A percentile compares a stretch with the other conserved stretches of the same genome.
Evolutionary conservation across 2,113 vertebrate genomes (phyloP).

Genomic region (Pontoporia blainvillei): DNA sequence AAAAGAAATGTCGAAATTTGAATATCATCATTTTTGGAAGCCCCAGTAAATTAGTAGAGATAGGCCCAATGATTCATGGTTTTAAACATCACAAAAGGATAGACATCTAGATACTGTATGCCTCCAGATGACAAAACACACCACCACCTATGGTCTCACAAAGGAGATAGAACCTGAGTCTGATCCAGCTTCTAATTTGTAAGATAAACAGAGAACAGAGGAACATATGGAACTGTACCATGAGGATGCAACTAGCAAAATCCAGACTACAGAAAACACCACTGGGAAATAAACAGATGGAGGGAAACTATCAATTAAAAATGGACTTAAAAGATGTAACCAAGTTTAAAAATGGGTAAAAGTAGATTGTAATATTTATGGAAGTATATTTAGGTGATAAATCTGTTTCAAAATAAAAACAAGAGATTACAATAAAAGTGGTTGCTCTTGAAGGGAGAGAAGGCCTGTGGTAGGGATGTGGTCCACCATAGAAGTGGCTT

Average conservation of each 20-base stretch:
- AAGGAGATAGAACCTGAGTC: neutral
- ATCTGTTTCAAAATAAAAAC: neutral
- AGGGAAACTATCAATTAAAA: neutral
- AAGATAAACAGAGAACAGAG: neutral
- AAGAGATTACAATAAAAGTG: neutral
- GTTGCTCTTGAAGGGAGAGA: neutral
- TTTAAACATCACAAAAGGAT: neutral
- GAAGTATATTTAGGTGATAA: neutral
- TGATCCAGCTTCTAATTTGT: neutral
- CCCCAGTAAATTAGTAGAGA: neutral
- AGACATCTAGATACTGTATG: neutral
- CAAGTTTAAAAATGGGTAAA: neutral
- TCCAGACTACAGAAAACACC: neutral
- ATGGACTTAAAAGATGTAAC: neutral
- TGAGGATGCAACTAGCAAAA: neutral
- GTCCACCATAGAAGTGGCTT: neutral
- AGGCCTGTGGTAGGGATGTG: accelerated
- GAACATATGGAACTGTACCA: neutral
- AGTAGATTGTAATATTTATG: neutral
- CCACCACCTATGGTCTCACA: neutral
- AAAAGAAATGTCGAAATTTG: constrained; percentile 26
- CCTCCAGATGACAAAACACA: neutral
- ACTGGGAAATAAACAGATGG: neutral
- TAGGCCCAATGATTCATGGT: neutral
- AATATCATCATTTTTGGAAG: neutral